Base-by-base conservation (phyloP, 2,113 vertebrate species). In the Aix galericulata region DNA sequence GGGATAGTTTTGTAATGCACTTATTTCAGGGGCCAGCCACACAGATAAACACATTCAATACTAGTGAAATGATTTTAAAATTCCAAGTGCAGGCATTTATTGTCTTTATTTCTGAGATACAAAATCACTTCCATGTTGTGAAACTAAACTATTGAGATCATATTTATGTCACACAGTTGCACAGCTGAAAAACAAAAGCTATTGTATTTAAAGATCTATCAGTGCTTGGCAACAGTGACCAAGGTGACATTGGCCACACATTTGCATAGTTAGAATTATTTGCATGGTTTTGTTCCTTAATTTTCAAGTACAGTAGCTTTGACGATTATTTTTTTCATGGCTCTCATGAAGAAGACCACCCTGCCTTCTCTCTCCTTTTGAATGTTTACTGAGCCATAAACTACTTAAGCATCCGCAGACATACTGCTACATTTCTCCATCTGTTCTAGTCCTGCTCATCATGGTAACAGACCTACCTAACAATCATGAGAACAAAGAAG, bases 101-200 rank as follows among this genome's bases (percentile, higher is more conserved):
- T 81, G 40, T 11, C 36, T 78, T 80, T 38, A 25, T 68, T 20
- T 52, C 62, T 60, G 71, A 90, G 23, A 50, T 58, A 58, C 9
- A 55, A 67, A 94, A 79, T 17, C 56, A 75, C 26, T 5, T 81
- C 4, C 66, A 13, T n/a, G 3, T 78, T 91, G 38, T 31, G 36
- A 71, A 83, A 53, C 29, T 52, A 29, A 91, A 22, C 21, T 15
- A 9, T 7, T 58, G 62, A 36, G 17, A 27, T 3, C 2, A 1
- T 6, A 21, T 22, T 69, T 62, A 6, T 0, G 1, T n/a, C 32
- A 68, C 4, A 3, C 1, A 2, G 15, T 5, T 46, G 32, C 38
- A 32, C 13, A 63, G 40, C 3, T 56, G 31, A 46, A 71, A 63
- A 88, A 89, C 10, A 13, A 71, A 52, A 79, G 29, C 9, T 12